A percentile compares a stretch with the other conserved stretches of the same genome.
phyloP scores from a whole-genome alignment of 2,113 vertebrate genomes.

The Meles meles region DNA sequence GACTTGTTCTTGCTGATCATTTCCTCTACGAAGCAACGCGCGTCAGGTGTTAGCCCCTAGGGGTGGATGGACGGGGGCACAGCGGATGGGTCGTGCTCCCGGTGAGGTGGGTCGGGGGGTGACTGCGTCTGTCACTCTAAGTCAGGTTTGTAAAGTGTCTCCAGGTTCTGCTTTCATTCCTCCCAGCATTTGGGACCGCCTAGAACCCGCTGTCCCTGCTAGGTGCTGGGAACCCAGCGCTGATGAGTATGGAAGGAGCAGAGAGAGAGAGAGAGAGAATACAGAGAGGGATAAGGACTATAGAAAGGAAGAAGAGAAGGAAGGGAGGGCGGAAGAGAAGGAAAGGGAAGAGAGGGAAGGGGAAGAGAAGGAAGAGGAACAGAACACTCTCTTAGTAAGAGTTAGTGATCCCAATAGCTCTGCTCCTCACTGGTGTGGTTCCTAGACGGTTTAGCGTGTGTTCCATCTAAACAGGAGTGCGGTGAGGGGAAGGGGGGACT shows the following conservation, averaged over 20 bases:
- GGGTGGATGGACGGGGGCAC: accelerated
- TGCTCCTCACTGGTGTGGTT: too few species aligned
- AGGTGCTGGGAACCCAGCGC: background rate
- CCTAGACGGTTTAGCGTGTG: background rate
- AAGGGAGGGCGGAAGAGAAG: accelerated
- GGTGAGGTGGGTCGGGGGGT: background rate
- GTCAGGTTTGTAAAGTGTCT: background rate
- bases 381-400: background rate
- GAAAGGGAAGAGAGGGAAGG: accelerated
- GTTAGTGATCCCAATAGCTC: background rate
- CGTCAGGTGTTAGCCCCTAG: background rate
- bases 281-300: background rate
- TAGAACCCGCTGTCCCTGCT: background rate
- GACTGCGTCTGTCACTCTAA: background rate
- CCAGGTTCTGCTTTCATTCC: background rate
- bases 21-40: background rate
- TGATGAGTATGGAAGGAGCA: background rate
- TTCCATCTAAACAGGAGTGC: background rate
- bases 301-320: too few species aligned
- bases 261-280: background rate
- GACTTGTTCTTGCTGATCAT: background rate
- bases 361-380: background rate
- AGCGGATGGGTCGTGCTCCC: background rate
- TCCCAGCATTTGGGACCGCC: background rate
- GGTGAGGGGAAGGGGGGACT: background rate